Evolutionary conservation across 2,797 vertebrate species (phyloP), one percentile per base, ranked within the genome.

Genomic region (Hyperoplus lanceolatus): DNA sequence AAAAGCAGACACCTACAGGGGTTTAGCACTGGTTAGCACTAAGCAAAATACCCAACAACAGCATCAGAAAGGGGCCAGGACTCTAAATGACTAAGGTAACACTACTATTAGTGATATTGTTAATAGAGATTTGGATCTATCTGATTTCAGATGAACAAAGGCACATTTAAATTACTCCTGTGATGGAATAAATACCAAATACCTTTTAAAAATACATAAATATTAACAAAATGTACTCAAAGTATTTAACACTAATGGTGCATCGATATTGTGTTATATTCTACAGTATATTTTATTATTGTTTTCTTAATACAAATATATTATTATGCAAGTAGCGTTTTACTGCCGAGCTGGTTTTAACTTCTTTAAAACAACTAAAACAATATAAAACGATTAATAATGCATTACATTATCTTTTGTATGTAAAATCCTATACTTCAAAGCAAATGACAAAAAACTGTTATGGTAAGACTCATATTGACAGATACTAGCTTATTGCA

Each of bases 1-100:
- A 89, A 81, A 85, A 91, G 90, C 91, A 91, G 90, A 88, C 56
- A 79, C 69, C 92, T 87, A 90, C 79, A 88, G 83, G 36, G 75
- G 81, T 90, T 89, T 68, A 92, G 90, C 86, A 85, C 76, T 65
- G 83, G 90, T 93, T 93, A 93, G 90, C 74, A 77, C 70, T 80
- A 61, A 87, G 89, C 89, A 86, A 89, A 29, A 82, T 81, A 82
- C 66, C 70, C 70, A 56, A 87, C 79, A 79, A 80, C 83, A 75
- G 73, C 85, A 83, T 81, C 80, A 48, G 55, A 59, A 59, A 41
- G 58, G 58, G 54, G n/a, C 58, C 41, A 13, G 46, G 56, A 43
- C 8, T 3, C 49, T 29, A 29, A 63, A 49, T 6, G 6, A 58
- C 21, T 59, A 39, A 10, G 29, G 29, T 29, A 29, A 29, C 29